Percentiles rank a stretch among this genome's conserved stretches.
These are phyloP conservation scores for Eremobia ochroleuca DNA, from an alignment of 2,888 invertebrate species.

Conservation along the genomic window DNA sequence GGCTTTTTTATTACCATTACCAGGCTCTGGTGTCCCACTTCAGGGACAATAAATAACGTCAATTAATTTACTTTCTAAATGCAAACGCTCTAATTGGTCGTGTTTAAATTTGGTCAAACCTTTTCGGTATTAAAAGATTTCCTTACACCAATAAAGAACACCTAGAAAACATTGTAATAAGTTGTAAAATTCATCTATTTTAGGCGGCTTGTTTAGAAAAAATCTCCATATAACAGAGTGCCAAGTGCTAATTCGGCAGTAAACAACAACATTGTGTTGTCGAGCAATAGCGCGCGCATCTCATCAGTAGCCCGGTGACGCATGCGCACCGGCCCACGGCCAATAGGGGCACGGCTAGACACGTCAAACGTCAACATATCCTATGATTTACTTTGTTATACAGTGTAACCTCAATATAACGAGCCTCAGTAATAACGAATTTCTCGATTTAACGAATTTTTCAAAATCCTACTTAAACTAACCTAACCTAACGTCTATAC, in stretches of 20 bases:
- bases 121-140: background rate
- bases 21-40: background rate
- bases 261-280: slow-evolving; percentile 43
- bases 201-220: background rate
- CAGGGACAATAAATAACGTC: background rate
- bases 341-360: slow-evolving; percentile 55
- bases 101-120: background rate
- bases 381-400: slow-evolving; percentile 42
- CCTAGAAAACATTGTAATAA: background rate
- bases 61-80: slow-evolving; percentile 11
- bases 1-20: background rate
- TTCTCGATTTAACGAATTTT: too few species aligned
- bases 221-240: slow-evolving; percentile 6
- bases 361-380: slow-evolving; percentile 42
- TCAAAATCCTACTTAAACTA: too few species aligned
- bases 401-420: too few species aligned
- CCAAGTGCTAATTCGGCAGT: slow-evolving; percentile 37
- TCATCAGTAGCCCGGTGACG: slow-evolving; percentile 39
- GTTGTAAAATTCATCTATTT: slow-evolving; percentile 11
- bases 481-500: too few species aligned
- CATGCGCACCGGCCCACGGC: slow-evolving; percentile 39
- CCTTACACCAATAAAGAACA: background rate
- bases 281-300: slow-evolving; percentile 30
- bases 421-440: too few species aligned
- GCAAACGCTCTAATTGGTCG: slow-evolving; percentile 14